Conservation (phyloP, 1,140 invertebrate species). For the Orius insidiosus region DNA sequence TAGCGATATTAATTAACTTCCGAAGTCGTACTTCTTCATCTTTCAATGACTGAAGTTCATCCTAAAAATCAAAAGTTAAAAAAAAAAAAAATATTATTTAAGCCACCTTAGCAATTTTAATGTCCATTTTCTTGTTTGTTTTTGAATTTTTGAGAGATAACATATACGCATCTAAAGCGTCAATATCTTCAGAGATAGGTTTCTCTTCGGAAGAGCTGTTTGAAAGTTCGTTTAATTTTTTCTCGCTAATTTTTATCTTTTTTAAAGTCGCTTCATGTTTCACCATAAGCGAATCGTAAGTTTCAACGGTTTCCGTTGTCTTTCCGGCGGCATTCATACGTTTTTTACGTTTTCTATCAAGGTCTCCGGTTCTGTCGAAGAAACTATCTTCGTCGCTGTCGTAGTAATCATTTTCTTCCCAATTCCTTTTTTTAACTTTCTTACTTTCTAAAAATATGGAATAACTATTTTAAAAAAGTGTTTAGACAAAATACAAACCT, state of each 20-base stretch:
- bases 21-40: constrained; percentile 47
- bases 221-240: constrained; percentile 17
- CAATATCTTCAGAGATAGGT: constrained; percentile 31
- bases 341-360: no score
- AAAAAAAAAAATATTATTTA: constrained; percentile 8
- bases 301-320: constrained; percentile 40
- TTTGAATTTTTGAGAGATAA: constrained; percentile 32
- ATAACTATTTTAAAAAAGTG: no score
- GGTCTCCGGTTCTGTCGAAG: no score
- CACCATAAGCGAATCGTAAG: constrained; percentile 53
- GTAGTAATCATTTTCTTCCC: no score
- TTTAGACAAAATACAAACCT: no score
- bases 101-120: constrained; percentile 34
- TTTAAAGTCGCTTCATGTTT: constrained; percentile 41
- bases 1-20: constrained; percentile 58
- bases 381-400: no score
- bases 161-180: constrained; percentile 58
- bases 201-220: constrained; percentile 15
- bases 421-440: no score
- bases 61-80: constrained; percentile 10
- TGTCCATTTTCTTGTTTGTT: constrained; percentile 30
- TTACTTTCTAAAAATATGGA: no score
- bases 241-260: constrained; percentile 30
- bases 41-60: constrained; percentile 35
- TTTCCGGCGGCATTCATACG: constrained; percentile 54